Evolutionary conservation across 37 sponge, comb jelly and placozoan species (phyloP).

Genomic region (Bolinopsis microptera): DNA sequence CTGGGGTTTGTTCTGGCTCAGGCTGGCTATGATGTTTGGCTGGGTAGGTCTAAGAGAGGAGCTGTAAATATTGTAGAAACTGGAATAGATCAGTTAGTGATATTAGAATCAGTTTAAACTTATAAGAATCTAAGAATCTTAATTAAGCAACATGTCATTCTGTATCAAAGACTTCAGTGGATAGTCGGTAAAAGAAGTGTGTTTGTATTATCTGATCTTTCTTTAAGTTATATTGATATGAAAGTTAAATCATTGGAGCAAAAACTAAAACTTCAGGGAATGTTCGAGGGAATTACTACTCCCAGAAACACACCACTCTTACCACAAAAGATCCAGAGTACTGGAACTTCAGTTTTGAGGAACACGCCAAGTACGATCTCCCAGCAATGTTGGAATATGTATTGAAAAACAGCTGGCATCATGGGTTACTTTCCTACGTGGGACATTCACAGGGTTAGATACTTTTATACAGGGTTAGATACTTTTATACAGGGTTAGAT

Average conservation of each 20-base stretch:
- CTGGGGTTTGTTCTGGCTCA: slow-evolving; percentile 89
- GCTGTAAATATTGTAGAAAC: too few relatives aligned
- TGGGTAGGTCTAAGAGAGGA: slow-evolving; percentile 76
- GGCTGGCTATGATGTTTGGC: slow-evolving; percentile 95
- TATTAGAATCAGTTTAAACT: too few relatives aligned
- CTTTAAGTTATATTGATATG: too few relatives aligned
- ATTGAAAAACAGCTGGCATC: slow-evolving; percentile 56
- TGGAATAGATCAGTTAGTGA: too few relatives aligned
- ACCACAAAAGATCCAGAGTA: slow-evolving; percentile 74
- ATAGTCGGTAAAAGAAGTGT: too few relatives aligned
- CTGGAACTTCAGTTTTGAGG: slow-evolving; percentile 93
- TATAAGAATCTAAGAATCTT: too few relatives aligned
- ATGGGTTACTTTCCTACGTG: slow-evolving; percentile 73
- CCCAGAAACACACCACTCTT: slow-evolving; percentile 76
- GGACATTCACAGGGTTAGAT: slow-evolving; percentile 92
- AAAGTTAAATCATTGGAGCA: too few relatives aligned
- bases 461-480: too few relatives aligned
- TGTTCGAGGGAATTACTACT: slow-evolving; percentile 92
- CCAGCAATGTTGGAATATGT: slow-evolving; percentile 86
- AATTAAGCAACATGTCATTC: too few relatives aligned
- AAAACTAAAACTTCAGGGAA: slow-evolving; percentile 69
- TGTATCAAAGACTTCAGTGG: too few relatives aligned
- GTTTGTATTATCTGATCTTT: too few relatives aligned
- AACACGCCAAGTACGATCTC: slow-evolving; percentile 77
- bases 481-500: too few relatives aligned